phyloP scores from a whole-genome alignment of 2,797 vertebrate genomes.

The Hapalemur alaotrensis region DNA sequence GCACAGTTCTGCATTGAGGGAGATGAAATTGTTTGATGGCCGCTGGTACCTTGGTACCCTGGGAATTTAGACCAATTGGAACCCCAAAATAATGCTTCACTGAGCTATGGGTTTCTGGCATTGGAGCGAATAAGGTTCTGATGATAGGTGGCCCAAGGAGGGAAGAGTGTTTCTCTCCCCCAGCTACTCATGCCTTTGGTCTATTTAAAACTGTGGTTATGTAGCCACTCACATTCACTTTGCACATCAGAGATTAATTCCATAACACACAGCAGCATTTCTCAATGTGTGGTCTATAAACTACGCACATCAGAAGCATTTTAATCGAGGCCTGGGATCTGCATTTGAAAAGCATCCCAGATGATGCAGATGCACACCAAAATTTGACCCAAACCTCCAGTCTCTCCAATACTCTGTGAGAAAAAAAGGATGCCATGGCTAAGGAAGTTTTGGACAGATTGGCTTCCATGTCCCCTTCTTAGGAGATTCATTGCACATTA shows the following conservation, averaged over 20 bases:
- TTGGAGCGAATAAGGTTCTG: not conserved
- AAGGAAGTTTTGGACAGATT: not conserved
- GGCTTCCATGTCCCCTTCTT: not conserved
- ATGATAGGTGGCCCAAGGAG: not conserved
- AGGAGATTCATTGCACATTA: slow-evolving; percentile 4
- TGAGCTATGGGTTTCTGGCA: slow-evolving; percentile 14
- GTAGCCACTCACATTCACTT: not conserved
- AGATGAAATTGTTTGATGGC: not conserved
- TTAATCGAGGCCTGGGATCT: not conserved
- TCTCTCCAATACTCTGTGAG: not conserved
- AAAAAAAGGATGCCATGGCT: not conserved
- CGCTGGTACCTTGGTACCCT: not conserved
- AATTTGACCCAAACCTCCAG: not conserved
- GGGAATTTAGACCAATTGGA: not conserved
- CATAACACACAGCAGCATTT: slow-evolving; percentile 2
- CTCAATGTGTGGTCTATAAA: slow-evolving; percentile 9
- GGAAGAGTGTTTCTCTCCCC: not conserved
- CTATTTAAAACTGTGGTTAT: not conserved
- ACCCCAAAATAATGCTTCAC: not conserved
- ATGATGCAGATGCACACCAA: not conserved
- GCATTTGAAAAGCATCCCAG: slow-evolving; percentile 17
- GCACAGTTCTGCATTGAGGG: not conserved
- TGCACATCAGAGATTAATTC: not conserved
- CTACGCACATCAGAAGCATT: not conserved
- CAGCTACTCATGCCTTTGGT: not conserved